Evolutionary conservation across 2,888 invertebrate species (phyloP).

Genomic region (Leucoma salicis): DNA sequence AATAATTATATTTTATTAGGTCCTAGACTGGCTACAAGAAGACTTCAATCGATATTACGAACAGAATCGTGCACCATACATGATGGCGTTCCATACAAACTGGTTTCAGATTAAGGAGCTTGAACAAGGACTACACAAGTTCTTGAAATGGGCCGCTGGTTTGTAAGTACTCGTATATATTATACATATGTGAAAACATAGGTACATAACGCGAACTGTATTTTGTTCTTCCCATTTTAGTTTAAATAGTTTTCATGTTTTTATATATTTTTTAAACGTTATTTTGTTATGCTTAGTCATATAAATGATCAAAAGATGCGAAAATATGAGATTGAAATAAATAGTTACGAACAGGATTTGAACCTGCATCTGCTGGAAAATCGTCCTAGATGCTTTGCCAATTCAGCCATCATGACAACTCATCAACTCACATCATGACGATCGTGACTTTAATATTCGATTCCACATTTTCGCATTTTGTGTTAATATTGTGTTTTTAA

Average conservation of each 20-base stretch:
- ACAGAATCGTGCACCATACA: slow-evolving; percentile 94
- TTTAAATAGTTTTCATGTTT: not conserved
- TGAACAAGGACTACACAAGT: slow-evolving; percentile 91
- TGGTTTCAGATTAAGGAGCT: slow-evolving; percentile 96
- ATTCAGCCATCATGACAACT: too few species aligned
- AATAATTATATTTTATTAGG: slow-evolving; percentile 59
- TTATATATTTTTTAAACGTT: too few species aligned
- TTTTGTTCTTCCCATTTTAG: not conserved
- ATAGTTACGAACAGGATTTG: too few species aligned
- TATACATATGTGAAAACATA: not conserved
- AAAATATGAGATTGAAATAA: too few species aligned
- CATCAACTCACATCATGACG: too few species aligned
- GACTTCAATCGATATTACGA: slow-evolving; percentile 93
- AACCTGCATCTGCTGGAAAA: too few species aligned
- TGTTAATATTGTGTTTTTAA: too few species aligned
- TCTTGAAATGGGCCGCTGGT: slow-evolving; percentile 89
- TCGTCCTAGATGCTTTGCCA: too few species aligned
- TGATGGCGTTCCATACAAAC: slow-evolving; percentile 98
- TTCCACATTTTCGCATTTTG: too few species aligned
- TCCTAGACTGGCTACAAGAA: slow-evolving; percentile 94
- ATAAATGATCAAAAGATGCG: too few species aligned
- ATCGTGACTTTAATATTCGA: too few species aligned
- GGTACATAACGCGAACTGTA: not conserved
- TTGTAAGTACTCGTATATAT: slow-evolving; percentile 65
- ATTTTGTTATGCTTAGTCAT: too few species aligned